A percentile compares a stretch with the other conserved stretches of the same genome.
Conservation (phyloP, 2,797 vertebrate genomes). For the Hemitrygon akajei region DNA sequence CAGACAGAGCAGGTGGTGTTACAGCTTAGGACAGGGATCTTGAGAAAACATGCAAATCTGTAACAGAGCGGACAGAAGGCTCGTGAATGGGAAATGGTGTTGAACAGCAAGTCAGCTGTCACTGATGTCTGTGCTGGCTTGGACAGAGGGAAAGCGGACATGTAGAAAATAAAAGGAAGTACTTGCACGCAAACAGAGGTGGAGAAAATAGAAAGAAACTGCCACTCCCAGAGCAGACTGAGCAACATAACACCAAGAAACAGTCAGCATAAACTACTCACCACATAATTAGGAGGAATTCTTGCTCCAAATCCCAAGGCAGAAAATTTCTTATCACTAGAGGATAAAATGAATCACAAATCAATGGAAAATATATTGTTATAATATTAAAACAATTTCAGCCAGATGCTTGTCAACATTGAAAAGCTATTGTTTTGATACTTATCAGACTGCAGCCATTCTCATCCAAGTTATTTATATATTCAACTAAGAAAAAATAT, state of each 20-base stretch:
- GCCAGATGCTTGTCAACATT: not conserved
- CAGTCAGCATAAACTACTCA: slow-evolving; percentile 50
- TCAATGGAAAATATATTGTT: not conserved
- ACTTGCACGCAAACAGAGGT: not conserved
- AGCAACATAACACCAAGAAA: slow-evolving; percentile 40
- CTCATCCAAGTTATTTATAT: too few species aligned
- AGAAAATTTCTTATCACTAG: slow-evolving; percentile 88
- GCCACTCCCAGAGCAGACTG: not conserved
- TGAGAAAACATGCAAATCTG: not conserved
- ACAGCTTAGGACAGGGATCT: not conserved
- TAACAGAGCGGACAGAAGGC: slow-evolving; percentile 28
- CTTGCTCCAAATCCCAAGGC: slow-evolving; percentile 92
- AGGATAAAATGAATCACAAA: not conserved
- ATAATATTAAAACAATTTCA: not conserved
- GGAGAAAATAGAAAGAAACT: not conserved
- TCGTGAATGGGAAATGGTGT: not conserved
- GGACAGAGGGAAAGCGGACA: not conserved
- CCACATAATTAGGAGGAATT: slow-evolving; percentile 93
- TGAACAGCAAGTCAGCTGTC: not conserved
- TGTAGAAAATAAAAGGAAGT: not conserved
- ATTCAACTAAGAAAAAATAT: too few species aligned
- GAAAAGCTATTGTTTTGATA: not conserved
- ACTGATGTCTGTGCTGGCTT: not conserved
- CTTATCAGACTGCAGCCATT: too few species aligned
- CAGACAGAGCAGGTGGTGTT: not conserved